phyloP scores from a whole-genome alignment of 2,888 invertebrate genomes.

The Monoplex corrugatus region DNA sequence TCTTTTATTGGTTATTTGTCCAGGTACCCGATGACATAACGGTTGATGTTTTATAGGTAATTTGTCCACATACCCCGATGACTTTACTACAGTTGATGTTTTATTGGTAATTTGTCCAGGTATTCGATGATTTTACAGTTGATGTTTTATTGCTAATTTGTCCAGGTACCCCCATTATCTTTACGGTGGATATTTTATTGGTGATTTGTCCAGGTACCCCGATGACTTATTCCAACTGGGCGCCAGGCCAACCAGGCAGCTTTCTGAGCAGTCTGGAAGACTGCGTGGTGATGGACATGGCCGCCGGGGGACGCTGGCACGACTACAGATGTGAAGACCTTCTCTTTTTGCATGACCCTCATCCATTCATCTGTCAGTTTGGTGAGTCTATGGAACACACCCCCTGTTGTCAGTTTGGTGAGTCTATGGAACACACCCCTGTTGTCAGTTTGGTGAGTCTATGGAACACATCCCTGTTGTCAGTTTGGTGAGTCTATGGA shows the following conservation, averaged over 20 bases:
- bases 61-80: too few relatives aligned
- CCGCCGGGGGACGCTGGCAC: constrained; percentile 50
- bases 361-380: constrained; percentile 54
- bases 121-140: too few relatives aligned
- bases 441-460: neutral
- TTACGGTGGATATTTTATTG: too few relatives aligned
- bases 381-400: constrained; percentile 32
- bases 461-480: neutral
- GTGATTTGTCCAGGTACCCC: constrained; percentile 43
- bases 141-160: too few relatives aligned
- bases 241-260: constrained; percentile 50
- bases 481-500: neutral
- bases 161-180: too few relatives aligned
- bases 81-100: too few relatives aligned
- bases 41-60: too few relatives aligned
- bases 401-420: neutral
- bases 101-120: too few relatives aligned
- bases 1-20: too few relatives aligned
- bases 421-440: too few relatives aligned
- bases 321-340: constrained; percentile 51
- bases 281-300: constrained; percentile 50
- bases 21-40: too few relatives aligned
- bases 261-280: constrained; percentile 49
- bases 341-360: constrained; percentile 14
- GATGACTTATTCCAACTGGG: constrained; percentile 50